These are phyloP conservation scores for Drosophila suboccidentalis DNA, from an alignment of 2,888 invertebrate genomes.

Conservation along the genomic window DNA sequence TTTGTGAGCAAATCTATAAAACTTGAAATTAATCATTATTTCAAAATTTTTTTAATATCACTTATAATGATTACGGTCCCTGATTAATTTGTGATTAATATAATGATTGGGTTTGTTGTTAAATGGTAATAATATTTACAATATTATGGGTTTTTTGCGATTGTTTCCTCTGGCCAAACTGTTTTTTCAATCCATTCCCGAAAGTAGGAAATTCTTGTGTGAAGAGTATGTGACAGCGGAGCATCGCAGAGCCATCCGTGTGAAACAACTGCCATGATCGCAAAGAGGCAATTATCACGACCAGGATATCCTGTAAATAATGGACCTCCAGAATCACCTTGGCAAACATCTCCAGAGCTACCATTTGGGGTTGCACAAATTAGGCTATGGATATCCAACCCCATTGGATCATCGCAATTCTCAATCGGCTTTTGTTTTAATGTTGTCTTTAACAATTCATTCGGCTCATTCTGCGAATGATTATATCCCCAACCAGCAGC, in stretches of 20 bases:
- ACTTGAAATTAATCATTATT: too few species aligned
- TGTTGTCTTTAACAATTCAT: slow-evolving; percentile 1
- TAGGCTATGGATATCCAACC: not conserved
- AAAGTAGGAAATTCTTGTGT: slow-evolving; percentile 26
- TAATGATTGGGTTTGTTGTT: too few species aligned
- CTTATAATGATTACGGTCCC: too few species aligned
- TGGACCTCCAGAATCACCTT: slow-evolving; percentile 49
- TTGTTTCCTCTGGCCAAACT: slow-evolving; percentile 28
- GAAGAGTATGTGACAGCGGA: accelerated
- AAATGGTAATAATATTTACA: not conserved
- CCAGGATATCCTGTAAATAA: slow-evolving; percentile 11
- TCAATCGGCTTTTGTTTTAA: not conserved
- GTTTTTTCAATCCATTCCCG: slow-evolving; percentile 43
- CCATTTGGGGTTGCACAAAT: slow-evolving; percentile 17
- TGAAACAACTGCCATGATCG: slow-evolving; percentile 31
- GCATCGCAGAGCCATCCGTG: accelerated
- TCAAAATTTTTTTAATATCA: too few species aligned
- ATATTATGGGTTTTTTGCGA: not conserved
- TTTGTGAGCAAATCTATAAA: too few species aligned
- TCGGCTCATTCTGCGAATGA: not conserved
- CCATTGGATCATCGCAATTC: accelerated
- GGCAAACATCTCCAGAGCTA: slow-evolving; percentile 13
- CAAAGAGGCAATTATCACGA: slow-evolving; percentile 16
- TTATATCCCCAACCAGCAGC: slow-evolving; percentile 29
- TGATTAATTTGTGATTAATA: too few species aligned